Conservation (phyloP, 2,888 invertebrate genomes). For the Drosophila quinaria region DNA sequence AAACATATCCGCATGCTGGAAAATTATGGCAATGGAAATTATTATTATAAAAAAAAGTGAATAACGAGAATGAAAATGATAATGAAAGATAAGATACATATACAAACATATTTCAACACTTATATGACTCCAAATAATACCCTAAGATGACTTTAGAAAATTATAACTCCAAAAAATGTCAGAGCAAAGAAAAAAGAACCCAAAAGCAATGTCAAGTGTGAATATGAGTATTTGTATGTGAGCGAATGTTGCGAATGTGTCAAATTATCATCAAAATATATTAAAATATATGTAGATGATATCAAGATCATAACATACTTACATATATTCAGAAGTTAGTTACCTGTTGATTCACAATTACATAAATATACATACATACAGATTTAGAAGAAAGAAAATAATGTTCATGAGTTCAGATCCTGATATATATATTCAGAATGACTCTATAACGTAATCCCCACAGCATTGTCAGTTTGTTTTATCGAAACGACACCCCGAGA, state of each 20-base stretch:
- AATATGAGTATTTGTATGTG: neutral
- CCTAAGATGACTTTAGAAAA: conserved; percentile 27
- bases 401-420: neutral
- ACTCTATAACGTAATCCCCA: neutral
- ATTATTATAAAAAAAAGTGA: conserved; percentile 2
- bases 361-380: conserved; percentile 5
- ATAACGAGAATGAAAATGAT: conserved; percentile 1
- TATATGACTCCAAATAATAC: neutral
- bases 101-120: conserved; percentile 20
- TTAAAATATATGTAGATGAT: conserved; percentile 22
- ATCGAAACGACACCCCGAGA: neutral
- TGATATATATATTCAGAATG: neutral
- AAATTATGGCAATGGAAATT: neutral
- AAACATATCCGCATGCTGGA: conserved; percentile 54
- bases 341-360: conserved; percentile 28
- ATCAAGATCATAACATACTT: conserved; percentile 5
- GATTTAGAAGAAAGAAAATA: neutral
- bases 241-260: conserved; percentile 1
- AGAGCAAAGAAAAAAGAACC: neutral
- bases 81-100: conserved; percentile 13
- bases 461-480: neutral
- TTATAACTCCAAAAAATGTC: conserved; percentile 18
- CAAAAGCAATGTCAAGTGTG: conserved; percentile 30
- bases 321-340: conserved; percentile 33
- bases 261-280: neutral